A percentile compares a stretch with the other conserved stretches of the same genome.
Conservation (phyloP, 2,888 invertebrate genomes). For the Clistopyga incitator region DNA sequence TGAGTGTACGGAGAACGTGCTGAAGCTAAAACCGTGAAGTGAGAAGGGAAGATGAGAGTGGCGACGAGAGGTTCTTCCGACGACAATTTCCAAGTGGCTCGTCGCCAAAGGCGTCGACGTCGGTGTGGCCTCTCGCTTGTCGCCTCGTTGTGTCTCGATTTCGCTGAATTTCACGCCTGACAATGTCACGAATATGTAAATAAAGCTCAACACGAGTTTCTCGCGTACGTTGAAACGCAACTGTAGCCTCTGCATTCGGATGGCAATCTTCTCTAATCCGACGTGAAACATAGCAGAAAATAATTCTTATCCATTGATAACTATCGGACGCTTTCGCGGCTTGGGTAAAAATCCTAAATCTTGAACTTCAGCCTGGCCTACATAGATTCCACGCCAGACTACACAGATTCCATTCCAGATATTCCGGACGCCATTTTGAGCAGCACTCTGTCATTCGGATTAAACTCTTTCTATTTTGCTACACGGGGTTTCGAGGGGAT, state of each 20-base stretch:
- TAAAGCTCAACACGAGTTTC: conserved; percentile 40
- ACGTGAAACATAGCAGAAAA: too few species aligned
- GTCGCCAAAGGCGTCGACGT: conserved; percentile 65
- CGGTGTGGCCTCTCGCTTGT: conserved; percentile 25
- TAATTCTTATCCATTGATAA: too few species aligned
- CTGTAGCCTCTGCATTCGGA: neutral
- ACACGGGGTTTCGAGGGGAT: too few species aligned
- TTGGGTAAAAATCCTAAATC: too few species aligned
- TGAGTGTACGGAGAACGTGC: conserved; percentile 47
- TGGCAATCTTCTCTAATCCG: neutral
- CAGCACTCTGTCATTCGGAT: too few species aligned
- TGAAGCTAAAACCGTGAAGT: conserved; percentile 63
- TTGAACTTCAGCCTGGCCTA: too few species aligned
- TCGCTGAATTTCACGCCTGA: conserved; percentile 2
- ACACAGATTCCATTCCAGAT: too few species aligned
- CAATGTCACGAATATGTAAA: conserved; percentile 32
- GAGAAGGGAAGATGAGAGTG: conserved; percentile 63
- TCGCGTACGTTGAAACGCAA: conserved; percentile 19
- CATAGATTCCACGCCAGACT: too few species aligned
- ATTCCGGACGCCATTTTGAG: too few species aligned
- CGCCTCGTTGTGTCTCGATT: conserved; percentile 29
- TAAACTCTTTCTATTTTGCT: too few species aligned
- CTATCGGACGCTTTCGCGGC: too few species aligned
- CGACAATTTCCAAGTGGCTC: conserved; percentile 64
- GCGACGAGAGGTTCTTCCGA: conserved; percentile 58